These are phyloP conservation scores for Elachura formosa DNA, from an alignment of 2,113 vertebrate genomes.

Conservation along the genomic window DNA sequence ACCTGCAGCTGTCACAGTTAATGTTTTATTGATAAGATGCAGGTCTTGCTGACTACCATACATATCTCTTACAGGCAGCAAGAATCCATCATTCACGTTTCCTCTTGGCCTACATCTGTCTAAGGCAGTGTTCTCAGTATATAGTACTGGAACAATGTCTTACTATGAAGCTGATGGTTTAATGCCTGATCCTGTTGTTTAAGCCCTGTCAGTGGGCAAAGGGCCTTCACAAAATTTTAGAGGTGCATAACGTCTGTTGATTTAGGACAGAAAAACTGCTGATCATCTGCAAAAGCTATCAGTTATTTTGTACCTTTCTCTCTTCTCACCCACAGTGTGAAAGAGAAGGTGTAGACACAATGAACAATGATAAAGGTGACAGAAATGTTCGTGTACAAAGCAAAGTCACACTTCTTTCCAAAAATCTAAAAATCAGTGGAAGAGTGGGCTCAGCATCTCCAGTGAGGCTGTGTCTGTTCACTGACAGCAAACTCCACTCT, in stretches of 20 bases:
- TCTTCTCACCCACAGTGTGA: background rate
- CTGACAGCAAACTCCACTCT: background rate
- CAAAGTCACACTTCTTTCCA: background rate
- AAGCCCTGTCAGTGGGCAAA: background rate
- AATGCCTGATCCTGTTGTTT: background rate
- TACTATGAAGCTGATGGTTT: background rate
- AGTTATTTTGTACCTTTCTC: background rate
- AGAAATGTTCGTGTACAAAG: background rate
- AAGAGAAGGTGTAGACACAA: background rate
- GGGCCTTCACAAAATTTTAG: background rate
- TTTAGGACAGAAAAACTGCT: background rate
- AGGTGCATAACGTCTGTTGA: background rate
- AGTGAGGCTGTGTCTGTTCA: background rate
- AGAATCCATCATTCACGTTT: background rate
- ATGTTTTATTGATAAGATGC: conserved; percentile 6
- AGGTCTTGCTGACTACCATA: background rate
- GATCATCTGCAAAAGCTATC: background rate
- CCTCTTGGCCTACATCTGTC: background rate
- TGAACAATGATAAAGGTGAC: background rate
- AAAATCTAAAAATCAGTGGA: background rate
- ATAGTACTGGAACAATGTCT: background rate
- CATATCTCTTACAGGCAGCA: background rate
- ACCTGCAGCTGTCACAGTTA: background rate
- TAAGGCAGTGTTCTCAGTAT: background rate
- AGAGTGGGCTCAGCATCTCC: background rate